Evolutionary conservation across 2,888 invertebrate genomes (phyloP).

Genomic region (Diabrotica balteata): DNA sequence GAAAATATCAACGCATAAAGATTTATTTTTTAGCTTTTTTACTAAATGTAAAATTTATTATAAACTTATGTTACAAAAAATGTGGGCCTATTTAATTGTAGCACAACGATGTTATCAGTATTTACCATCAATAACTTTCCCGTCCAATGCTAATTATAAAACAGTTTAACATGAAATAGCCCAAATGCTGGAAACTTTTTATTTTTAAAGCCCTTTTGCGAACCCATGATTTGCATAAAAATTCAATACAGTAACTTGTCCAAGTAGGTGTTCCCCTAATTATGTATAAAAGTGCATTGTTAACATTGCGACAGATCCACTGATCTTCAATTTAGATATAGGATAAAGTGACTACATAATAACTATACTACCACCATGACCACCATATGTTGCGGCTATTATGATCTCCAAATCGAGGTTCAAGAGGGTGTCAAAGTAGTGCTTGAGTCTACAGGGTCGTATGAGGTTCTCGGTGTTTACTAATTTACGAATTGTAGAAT

Average conservation of each 20-base stretch:
- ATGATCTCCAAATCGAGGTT: slow-evolving; percentile 17
- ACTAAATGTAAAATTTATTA: no score
- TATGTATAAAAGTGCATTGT: slow-evolving; percentile 33
- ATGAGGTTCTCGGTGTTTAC: no score
- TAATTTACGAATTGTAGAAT: no score
- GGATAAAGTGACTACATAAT: slow-evolving; percentile 35
- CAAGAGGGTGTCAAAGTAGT: slow-evolving; percentile 18
- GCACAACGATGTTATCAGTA: no score
- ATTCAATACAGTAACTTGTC: background rate
- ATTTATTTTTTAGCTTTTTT: no score
- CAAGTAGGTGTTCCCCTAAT: slow-evolving; percentile 16
- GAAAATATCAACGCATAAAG: no score
- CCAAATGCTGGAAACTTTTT: background rate
- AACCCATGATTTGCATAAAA: slow-evolving; percentile 11
- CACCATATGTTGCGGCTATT: slow-evolving; percentile 45
- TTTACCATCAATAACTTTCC: background rate
- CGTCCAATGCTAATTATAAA: background rate
- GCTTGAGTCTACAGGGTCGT: slow-evolving; percentile 1
- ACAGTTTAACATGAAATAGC: background rate
- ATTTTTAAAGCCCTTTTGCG: background rate
- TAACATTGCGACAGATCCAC: slow-evolving; percentile 32
- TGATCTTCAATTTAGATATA: slow-evolving; percentile 35
- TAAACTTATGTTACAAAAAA: no score
- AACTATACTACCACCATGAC: slow-evolving; percentile 48
- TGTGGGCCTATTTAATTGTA: no score